Base-by-base conservation (phyloP, 2,888 invertebrate species). In the Hipparchia semele region DNA sequence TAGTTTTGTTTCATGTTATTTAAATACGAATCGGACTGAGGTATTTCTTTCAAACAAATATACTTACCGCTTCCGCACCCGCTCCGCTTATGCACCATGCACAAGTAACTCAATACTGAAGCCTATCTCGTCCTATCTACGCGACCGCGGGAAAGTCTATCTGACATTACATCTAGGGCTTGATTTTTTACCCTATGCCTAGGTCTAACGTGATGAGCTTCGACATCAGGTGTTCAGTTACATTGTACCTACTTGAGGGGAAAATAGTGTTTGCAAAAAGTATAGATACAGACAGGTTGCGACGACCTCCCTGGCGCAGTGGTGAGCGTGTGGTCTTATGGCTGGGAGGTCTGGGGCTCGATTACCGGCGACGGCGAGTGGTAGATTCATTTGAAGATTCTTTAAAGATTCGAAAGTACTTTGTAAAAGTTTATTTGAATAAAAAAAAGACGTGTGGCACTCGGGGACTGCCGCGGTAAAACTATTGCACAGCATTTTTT, bases 121-220 rank as follows among this genome's bases (percentile, higher is more conserved):
- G 67, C 67, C 67, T 54, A 62, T 33, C 68, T 56, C 61, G 45
- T 68, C 61, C 7, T 67, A 61, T 66, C 66, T 5, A 56, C 45
- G 64, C 49, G 66, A 60, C 68, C 75, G 70, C 68, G 71, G 68
- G 71, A 72, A 75, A 73, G 72, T 68, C 54, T 71, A 66, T 68
- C 73, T 74, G 76, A 76, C 72, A 74, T 51, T 69, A 69, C 69
- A 69, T 69, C 69, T 69, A 69, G 69, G 69, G 69, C 68, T 60
- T 56, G 54, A 67, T 13, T 67, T 67, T 59, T 67, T 68, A 58
- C 13, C 54, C 58, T 23, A 13, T 58, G 13, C 53, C 65, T 65
- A 65, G 51, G 53, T 51, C 68, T 68, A 56, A 56, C 56, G 68
- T 59, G 65, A 68, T 68, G 59, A 60, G 67, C 67, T 58, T 46